Percentiles rank a stretch among this genome's conserved stretches.
These are phyloP conservation scores for Tragulus kanchil DNA, from an alignment of 2,113 vertebrate genomes.

Conservation along the genomic window DNA sequence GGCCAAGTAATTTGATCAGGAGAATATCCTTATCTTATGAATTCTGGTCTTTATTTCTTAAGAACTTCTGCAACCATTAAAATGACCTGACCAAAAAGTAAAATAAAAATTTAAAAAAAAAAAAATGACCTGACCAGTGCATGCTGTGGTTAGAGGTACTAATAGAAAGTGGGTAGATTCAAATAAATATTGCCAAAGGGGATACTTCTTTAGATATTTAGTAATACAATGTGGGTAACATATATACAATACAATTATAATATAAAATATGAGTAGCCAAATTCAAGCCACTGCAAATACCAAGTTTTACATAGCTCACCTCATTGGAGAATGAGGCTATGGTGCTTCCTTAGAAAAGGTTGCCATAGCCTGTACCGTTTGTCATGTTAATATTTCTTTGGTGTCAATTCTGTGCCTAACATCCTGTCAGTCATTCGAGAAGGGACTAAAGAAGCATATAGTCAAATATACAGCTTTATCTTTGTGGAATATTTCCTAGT, in stretches of 20 bases:
- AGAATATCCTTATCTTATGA: not conserved
- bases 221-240: not conserved
- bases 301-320: not conserved
- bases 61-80: not conserved
- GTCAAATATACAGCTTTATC: not conserved
- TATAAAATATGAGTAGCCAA: not conserved
- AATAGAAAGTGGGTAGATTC: constrained; percentile 14
- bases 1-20: not conserved
- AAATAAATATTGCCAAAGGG: not conserved
- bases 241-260: not conserved
- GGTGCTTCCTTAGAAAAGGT: not conserved
- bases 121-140: not conserved
- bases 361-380: not conserved
- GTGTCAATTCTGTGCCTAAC: not conserved
- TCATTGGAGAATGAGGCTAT: not conserved
- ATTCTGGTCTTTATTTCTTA: not conserved
- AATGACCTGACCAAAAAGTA: not conserved
- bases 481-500: not conserved
- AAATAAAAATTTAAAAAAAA: too few species aligned
- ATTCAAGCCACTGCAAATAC: not conserved
- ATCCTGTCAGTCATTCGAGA: not conserved
- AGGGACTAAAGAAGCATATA: not conserved
- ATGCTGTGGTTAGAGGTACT: not conserved
- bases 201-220: not conserved
- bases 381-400: not conserved